Evolutionary conservation across 2,113 vertebrate genomes (phyloP), one percentile per base, ranked within the genome.

Genomic region (Emydocephalus ijimae): DNA sequence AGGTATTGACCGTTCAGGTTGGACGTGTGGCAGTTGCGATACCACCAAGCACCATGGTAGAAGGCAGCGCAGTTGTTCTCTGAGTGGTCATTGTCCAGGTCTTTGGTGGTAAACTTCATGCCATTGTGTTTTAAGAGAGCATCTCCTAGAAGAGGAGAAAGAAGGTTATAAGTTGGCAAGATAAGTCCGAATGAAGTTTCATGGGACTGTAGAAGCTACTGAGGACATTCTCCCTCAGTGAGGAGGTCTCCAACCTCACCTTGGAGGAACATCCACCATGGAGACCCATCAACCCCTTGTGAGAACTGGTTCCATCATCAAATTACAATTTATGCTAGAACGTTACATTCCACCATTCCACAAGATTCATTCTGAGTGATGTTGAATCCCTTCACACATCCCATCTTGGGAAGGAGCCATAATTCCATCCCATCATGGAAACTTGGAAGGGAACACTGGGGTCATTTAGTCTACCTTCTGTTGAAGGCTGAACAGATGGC

Each of bases 11-110:
- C 99, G 1, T 99, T 99, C 91, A 99, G 98, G 98, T 99, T 99
- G 97, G 98, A 99, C 2, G 99, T 99, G 98, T 99, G 99, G 97
- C 99, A 99, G 97, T 99, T 99, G 93, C 99, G 99, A 96, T 99
- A 99, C 99, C 99, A 99, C 99, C 99, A 99, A 93, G 99, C 99
- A 0, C 99, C 99, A 0, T 98, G 99, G 98, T 99, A 99, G 97
- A 99, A 99, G 4, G 99, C 97, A 0, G 99, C 99, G 0, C 99
- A 99, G 98, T 99, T 99, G 97, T 99, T 99, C 97, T 99, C 99
- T 0, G 99, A 99, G 96, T 99, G 99, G 97, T 99, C 99, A 6
- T 99, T 98, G 97, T 99, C 99, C 88, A 97, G 97, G 98, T 99
- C 99, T 97, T 99, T 99, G 93, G 99, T 99, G 96, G 99, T 99